Evolutionary conservation across 2,888 invertebrate species (phyloP), one percentile per base, ranked within the genome.

Genomic region (Prosopocoilus inquinatus): DNA sequence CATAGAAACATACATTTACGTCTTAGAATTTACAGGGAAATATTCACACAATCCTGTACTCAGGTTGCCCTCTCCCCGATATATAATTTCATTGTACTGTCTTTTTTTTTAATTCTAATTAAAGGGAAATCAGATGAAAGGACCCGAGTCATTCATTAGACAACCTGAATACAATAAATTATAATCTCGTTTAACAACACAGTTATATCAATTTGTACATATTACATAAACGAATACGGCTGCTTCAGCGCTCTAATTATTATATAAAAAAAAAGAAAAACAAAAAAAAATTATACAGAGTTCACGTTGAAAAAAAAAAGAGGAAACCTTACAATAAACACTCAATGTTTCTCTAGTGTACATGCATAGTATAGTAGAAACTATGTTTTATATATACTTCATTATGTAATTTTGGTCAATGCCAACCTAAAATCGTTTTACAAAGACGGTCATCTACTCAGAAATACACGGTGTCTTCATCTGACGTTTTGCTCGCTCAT

Each of bases 321-420:
- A 38, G 41, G 45, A 46, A 53, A 50, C 50, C 50, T 46, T 50
- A 55, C 20, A 43, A 44, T 55, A 55, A 55, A 55, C 55, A 55
- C 50, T 50, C 55, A 55, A 50, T 48, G 55, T 50, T 50, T 49
- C 50, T 50, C 55, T 54, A 54, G 44, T 54, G 44, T 56, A 32
- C 52, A 55, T 55, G 55, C 55, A 56, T 45, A 56, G 51, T 56
- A 28, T 28, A 41, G 16, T 41, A 41, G 52, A 56, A 56, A 56
- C 56, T 56, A 56, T 52, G 56, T 56, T 56, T 48, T 52, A 50
- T 56, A 55, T 56, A 56, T 56, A 51, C 47, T 56, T 50, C 47
- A 55, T 56, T 56, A 36, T 36, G 49, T 54, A 55, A 50, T 52
- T 56, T 56, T 56, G 56, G 56, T 56, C 56, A 49, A 56, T 48